These are phyloP conservation scores for Andrena fulva DNA, from an alignment of 2,888 invertebrate genomes.

Conservation along the genomic window DNA sequence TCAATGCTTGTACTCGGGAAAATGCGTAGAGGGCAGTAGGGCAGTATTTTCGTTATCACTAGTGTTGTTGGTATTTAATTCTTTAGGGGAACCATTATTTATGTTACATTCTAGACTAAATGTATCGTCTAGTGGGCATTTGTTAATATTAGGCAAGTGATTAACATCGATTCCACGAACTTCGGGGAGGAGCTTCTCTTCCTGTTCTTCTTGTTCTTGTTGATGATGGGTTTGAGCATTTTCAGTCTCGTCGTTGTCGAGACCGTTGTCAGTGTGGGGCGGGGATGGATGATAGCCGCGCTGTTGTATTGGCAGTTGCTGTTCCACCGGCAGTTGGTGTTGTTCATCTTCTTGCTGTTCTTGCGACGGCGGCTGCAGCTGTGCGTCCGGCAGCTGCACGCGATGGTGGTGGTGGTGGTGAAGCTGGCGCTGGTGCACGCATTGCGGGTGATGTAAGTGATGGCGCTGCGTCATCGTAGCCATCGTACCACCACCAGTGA, in stretches of 20 bases:
- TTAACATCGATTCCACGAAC: slow-evolving; percentile 82
- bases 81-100: slow-evolving; percentile 81
- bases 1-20: slow-evolving; percentile 84
- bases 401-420: slow-evolving; percentile 85
- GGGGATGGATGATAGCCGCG: slow-evolving; percentile 81
- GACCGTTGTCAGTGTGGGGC: slow-evolving; percentile 78
- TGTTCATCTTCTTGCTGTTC: slow-evolving; percentile 74
- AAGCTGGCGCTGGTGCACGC: slow-evolving; percentile 81
- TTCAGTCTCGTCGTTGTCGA: slow-evolving; percentile 77
- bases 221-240: slow-evolving; percentile 78
- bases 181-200: slow-evolving; percentile 78
- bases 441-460: slow-evolving; percentile 62
- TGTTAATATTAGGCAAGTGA: slow-evolving; percentile 83
- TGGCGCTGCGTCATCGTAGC: slow-evolving; percentile 38
- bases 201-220: slow-evolving; percentile 56
- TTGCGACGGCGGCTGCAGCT: slow-evolving; percentile 84
- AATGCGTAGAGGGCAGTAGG: slow-evolving; percentile 83
- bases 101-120: slow-evolving; percentile 84
- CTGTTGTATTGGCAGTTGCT: slow-evolving; percentile 79
- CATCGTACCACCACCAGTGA: slow-evolving; percentile 58
- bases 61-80: slow-evolving; percentile 82
- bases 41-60: slow-evolving; percentile 84
- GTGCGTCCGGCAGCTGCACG: slow-evolving; percentile 74
- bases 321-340: slow-evolving; percentile 73
- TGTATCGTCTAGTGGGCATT: slow-evolving; percentile 82